These are phyloP conservation scores for Allophyes oxyacanthae DNA, from an alignment of 2,888 invertebrate species.

Conservation along the genomic window DNA sequence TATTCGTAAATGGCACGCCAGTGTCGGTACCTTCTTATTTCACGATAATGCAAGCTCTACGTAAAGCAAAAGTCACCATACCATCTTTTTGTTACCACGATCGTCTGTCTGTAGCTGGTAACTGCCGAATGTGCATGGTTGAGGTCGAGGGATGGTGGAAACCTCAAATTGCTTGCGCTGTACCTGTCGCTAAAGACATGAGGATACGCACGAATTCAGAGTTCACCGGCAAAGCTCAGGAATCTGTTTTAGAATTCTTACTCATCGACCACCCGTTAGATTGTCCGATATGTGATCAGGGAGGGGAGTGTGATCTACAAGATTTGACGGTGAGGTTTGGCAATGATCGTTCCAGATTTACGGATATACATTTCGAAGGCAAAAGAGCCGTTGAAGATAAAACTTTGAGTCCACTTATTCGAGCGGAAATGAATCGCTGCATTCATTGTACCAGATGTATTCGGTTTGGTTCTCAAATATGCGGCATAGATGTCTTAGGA, in stretches of 20 bases:
- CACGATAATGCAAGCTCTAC: conserved; percentile 94
- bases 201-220: conserved; percentile 98
- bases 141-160: conserved; percentile 98
- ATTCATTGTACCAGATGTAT: conserved; percentile 99
- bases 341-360: conserved; percentile 96
- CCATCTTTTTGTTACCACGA: conserved; percentile 99
- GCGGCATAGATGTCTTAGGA: conserved; percentile 98
- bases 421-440: conserved; percentile 99
- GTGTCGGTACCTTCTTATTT: conserved; percentile 97
- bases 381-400: conserved; percentile 99
- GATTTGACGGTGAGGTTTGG: conserved; percentile 99
- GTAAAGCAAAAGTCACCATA: conserved; percentile 79
- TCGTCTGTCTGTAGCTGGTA: conserved; percentile 98
- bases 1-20: conserved; percentile 98
- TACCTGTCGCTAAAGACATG: conserved; percentile 99
- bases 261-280: conserved; percentile 99
- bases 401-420: conserved; percentile 98
- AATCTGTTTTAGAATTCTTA: conserved; percentile 98
- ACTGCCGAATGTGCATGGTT: conserved; percentile 99
- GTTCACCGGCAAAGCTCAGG: conserved; percentile 91
- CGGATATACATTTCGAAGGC: conserved; percentile 96
- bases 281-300: conserved; percentile 99
- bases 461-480: conserved; percentile 98
- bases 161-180: conserved; percentile 99
- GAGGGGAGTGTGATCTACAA: conserved; percentile 97